These are phyloP conservation scores for Aleiodes leptofemur DNA, from an alignment of 2,888 invertebrate species.

Conservation along the genomic window DNA sequence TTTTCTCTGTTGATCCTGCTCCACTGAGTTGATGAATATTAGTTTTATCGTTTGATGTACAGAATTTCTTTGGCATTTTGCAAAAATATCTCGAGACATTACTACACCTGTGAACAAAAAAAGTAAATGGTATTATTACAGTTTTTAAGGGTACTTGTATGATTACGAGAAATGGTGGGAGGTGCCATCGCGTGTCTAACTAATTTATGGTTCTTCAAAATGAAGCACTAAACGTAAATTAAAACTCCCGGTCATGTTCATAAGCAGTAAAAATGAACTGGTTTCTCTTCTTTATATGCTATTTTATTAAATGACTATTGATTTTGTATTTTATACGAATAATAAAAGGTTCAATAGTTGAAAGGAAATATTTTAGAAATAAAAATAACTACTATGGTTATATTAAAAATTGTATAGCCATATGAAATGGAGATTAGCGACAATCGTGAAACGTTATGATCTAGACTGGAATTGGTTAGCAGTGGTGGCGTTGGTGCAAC, in stretches of 20 bases:
- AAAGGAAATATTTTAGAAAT: constrained; percentile 10
- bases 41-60: constrained; percentile 1
- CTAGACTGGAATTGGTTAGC: constrained; percentile 19
- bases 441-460: constrained; percentile 37
- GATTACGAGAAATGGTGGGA: constrained; percentile 17
- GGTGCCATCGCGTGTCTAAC: constrained; percentile 15
- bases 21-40: constrained; percentile 13
- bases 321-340: constrained; percentile 32
- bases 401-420: constrained; percentile 22
- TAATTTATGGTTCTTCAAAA: constrained; percentile 27
- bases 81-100: not conserved
- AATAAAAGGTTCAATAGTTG: constrained; percentile 16
- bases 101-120: constrained; percentile 6
- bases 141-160: constrained; percentile 28
- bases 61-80: constrained; percentile 16
- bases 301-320: not conserved
- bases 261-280: not conserved
- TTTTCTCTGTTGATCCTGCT: not conserved
- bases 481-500: not conserved
- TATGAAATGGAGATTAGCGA: constrained; percentile 45
- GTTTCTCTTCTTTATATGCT: too few species aligned
- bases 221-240: constrained; percentile 20
- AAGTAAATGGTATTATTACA: constrained; percentile 22
- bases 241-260: constrained; percentile 1
- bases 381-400: constrained; percentile 17